These are phyloP conservation scores for Atherinosoma microstoma DNA, from an alignment of 2,797 vertebrate species.

Conservation along the genomic window DNA sequence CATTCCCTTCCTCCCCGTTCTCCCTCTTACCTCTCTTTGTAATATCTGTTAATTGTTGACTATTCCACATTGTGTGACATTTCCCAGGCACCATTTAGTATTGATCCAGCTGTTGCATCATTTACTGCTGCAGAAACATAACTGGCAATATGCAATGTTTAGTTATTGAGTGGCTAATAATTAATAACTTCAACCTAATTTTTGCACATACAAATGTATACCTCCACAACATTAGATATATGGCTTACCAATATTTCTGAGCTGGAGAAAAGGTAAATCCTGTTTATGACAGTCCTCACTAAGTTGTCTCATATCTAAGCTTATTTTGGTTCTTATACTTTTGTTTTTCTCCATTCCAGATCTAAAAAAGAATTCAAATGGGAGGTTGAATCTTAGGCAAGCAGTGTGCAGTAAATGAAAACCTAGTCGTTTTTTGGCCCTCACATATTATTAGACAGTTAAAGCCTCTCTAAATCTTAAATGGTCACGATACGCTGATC, in stretches of 20 bases:
- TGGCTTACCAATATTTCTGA: background rate
- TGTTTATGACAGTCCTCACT: background rate
- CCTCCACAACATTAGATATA: background rate
- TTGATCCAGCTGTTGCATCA: too few species aligned
- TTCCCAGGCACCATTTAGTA: too few species aligned
- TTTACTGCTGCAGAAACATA: too few species aligned
- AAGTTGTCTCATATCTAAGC: background rate
- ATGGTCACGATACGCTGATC: conserved; percentile 36
- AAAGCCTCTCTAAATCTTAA: conserved; percentile 29
- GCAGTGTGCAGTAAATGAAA: conserved; percentile 25
- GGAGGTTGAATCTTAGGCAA: conserved; percentile 8
- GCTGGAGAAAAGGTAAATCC: background rate
- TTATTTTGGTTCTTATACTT: conserved; percentile 1
- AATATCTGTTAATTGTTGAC: too few species aligned
- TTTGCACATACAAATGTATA: background rate
- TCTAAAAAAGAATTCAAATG: conserved; percentile 6
- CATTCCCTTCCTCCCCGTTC: too few species aligned
- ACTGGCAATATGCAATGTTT: too few species aligned
- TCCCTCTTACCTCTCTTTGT: too few species aligned
- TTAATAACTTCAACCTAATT: background rate
- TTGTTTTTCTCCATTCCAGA: background rate
- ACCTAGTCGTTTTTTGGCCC: background rate
- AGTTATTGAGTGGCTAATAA: background rate
- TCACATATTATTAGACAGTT: background rate
- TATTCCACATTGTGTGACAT: too few species aligned